These are phyloP conservation scores for Rhabdornis inornatus DNA, from an alignment of 2,113 vertebrate species.

Conservation along the genomic window DNA sequence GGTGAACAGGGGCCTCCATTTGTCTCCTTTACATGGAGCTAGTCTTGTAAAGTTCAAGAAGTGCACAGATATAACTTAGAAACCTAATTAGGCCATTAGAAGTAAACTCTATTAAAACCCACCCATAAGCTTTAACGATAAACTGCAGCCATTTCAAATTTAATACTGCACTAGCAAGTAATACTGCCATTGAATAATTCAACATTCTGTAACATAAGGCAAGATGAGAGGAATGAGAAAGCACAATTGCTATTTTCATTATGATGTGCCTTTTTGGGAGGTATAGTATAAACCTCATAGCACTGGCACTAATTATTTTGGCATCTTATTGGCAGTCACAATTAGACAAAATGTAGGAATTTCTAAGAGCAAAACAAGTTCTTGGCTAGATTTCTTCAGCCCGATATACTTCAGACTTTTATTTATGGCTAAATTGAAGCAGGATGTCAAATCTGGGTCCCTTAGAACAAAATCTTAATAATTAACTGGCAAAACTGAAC, in stretches of 20 bases:
- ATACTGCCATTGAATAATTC: constrained; percentile 63
- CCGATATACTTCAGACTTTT: constrained; percentile 61
- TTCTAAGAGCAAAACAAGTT: constrained; percentile 64
- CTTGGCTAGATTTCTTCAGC: constrained; percentile 65
- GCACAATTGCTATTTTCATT: constrained; percentile 66
- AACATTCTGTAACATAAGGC: constrained; percentile 53
- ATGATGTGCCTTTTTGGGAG: constrained; percentile 59
- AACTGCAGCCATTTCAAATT: constrained; percentile 68
- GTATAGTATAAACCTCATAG: constrained; percentile 53
- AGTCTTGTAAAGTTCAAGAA: constrained; percentile 58
- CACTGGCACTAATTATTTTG: constrained; percentile 74
- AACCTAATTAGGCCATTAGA: constrained; percentile 74
- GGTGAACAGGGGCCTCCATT: constrained; percentile 28
- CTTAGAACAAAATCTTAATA: constrained; percentile 98
- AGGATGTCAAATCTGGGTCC: constrained; percentile 89
- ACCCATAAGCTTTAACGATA: constrained; percentile 56
- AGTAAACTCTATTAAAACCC: constrained; percentile 63
- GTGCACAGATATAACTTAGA: constrained; percentile 52
- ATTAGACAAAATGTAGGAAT: constrained; percentile 58
- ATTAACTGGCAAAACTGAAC: constrained; percentile 99
- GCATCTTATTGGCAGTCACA: constrained; percentile 70
- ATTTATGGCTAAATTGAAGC: constrained; percentile 84
- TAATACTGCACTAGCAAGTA: constrained; percentile 58
- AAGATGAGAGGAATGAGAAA: constrained; percentile 48
- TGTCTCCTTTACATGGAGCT: constrained; percentile 4